Base-by-base conservation (phyloP, 2,888 invertebrate species). In the Amphipoea lucens region DNA sequence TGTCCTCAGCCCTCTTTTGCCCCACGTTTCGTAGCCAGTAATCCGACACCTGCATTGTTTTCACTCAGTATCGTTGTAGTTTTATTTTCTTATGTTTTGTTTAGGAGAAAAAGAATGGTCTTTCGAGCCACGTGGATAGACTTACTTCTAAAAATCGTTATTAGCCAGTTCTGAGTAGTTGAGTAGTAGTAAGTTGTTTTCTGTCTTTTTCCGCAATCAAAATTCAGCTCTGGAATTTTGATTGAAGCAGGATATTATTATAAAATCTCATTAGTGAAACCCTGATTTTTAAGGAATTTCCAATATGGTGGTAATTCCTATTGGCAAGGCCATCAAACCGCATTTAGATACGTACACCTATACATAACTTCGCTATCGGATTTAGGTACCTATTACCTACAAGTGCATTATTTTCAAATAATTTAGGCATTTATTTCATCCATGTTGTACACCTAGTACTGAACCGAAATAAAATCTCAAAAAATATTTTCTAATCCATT, bases 1-100 rank as follows among this genome's bases (percentile, higher is more conserved):
- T 96, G 96, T 95, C 94, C 95, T 93, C 95, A 91, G 94, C 95
- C 96, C 96, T 95, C 94, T 92, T 92, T 91, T 92, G 92, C 93
- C 93, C 94, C 94, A 90, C 93, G 93, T 93, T 93, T 92, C 93
- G 94, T 92, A 90, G 92, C 93, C 92, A 93, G 96, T 96, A 96
- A 97, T 94, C 93, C 93, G 96, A 97, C 96, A 97, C 97, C 96
- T 96, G 96, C 96, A 95, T 95, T 96, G 96, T 96, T 95, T 96
- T 94, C 91, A 90, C 91, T 92, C 83, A 81, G 90, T 90, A 85
- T 87, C 87, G 85, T 86, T 90, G 87, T 90, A 91, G 90, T 91
- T 92, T 92, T 91, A 90, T 92, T 92, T 90, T 92, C 87, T 90
- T 90, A 78, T 88, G 90, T 90, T 88, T 87, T 84, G 86, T 89